These are phyloP conservation scores for Orthonyx spaldingii DNA, from an alignment of 2,113 vertebrate genomes.

Conservation along the genomic window DNA sequence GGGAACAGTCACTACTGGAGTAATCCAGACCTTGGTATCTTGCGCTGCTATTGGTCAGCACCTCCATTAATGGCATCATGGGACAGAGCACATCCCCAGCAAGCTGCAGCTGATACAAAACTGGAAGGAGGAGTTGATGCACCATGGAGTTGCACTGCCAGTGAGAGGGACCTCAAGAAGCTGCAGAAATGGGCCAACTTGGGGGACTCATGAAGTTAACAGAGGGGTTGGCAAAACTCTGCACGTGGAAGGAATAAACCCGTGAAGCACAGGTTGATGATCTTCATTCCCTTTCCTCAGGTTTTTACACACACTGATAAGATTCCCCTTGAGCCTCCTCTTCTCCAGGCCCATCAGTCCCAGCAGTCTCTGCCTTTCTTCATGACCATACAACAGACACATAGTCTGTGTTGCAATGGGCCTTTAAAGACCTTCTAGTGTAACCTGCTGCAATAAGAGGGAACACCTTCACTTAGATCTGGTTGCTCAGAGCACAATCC, in stretches of 20 bases:
- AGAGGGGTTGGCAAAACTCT: not conserved
- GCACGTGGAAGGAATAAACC: not conserved
- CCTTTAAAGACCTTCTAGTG: not conserved
- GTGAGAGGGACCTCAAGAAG: not conserved
- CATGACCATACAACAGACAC: not conserved
- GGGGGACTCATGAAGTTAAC: not conserved
- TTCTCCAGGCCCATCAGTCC: not conserved
- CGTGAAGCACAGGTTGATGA: fast-evolving
- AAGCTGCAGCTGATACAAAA: not conserved
- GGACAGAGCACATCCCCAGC: not conserved
- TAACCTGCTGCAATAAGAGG: fast-evolving
- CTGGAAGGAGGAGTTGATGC: not conserved
- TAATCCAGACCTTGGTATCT: not conserved
- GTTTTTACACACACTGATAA: not conserved
- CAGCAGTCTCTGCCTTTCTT: not conserved
- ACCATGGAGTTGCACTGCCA: not conserved
- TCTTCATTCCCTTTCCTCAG: not conserved
- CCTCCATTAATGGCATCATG: not conserved
- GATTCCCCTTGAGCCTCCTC: not conserved
- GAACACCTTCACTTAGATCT: not conserved
- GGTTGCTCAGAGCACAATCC: not conserved
- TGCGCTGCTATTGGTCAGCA: not conserved
- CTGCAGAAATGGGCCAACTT: not conserved
- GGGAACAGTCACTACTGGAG: not conserved
- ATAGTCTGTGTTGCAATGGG: not conserved